Conservation (phyloP, 2,888 invertebrate genomes). For the Boloria selene region DNA sequence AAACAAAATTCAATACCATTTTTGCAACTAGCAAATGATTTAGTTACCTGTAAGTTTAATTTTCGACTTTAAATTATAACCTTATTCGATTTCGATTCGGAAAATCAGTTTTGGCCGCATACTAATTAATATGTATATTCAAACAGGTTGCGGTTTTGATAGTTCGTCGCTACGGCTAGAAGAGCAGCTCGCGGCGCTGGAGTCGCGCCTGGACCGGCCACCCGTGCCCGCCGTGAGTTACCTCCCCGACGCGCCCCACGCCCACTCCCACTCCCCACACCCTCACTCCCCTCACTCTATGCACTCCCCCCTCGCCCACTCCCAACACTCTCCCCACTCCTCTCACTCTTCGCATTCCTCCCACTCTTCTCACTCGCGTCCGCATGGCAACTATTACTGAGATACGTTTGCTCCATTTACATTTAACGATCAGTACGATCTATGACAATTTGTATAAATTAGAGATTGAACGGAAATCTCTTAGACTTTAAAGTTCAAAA, state of each 20-base stretch:
- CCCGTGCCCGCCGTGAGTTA: slow-evolving; percentile 84
- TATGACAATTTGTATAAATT: background rate
- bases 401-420: slow-evolving; percentile 34
- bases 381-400: slow-evolving; percentile 58
- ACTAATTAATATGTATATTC: background rate
- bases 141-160: slow-evolving; percentile 83
- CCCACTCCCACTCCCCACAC: slow-evolving; percentile 50
- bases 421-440: background rate
- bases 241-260: slow-evolving; percentile 49
- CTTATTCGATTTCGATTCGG: no score
- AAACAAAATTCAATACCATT: no score
- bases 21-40: no score
- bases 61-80: no score
- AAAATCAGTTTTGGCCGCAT: no score
- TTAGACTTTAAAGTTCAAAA: no score
- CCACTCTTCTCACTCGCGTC: slow-evolving; percentile 42
- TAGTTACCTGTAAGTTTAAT: no score
- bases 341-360: slow-evolving; percentile 40
- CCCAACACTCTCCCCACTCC: slow-evolving; percentile 53
- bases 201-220: slow-evolving; percentile 88
- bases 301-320: slow-evolving; percentile 52
- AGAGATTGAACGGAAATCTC: no score
- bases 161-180: slow-evolving; percentile 89
- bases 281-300: slow-evolving; percentile 38
- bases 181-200: slow-evolving; percentile 91